Base-by-base conservation (phyloP, 2,888 invertebrate genomes). In the Ophion slaviceki region DNA sequence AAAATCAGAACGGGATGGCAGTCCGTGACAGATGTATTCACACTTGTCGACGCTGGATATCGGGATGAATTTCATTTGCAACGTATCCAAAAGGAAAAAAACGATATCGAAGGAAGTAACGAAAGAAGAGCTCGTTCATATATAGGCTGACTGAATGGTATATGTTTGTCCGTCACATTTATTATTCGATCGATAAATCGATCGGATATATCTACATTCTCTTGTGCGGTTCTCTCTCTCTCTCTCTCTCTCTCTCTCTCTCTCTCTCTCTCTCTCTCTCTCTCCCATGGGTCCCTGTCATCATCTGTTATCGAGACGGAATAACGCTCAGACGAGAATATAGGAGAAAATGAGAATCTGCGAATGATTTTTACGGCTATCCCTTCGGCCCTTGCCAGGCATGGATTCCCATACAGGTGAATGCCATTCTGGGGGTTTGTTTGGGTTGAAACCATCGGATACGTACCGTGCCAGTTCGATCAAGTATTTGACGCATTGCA, bases 161-260 rank as follows among this genome's bases (percentile, higher is more conserved):
- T 76, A 66, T 67, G n/a, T 57, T 36, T 67, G 28, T 14, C 4
- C 74, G 67, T 67, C 78, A 45, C 59, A 61, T 78, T 78, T 68
- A 67, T 76, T 75, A 67, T 67, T 45, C 80, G 68, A 81, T 81
- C 68, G 68, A 81, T 75, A 75, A 81, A 61, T 75, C 67, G 57
- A 47, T 59, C 68, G 74, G 57, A 80, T 47, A 80, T 80, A 68
- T 47, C 5, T 47, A 47, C 47, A 10, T 36, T 47, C 64, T 64
- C 75, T 53, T 53, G 14, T 67, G 36, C 40, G 5, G 8, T 40
- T 53, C 53, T 53, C 47, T 47, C 47, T 47, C 47, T 47, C 47
- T 47, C 20, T 66, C 36, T 36, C 66, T 62, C 20, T 62, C 62
- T 62, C 24, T 62, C 24, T 62, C 62, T 11, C 17, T 53, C 53